Conservation (phyloP, 1,140 invertebrate species). For the Hypsibius dujardini region DNA sequence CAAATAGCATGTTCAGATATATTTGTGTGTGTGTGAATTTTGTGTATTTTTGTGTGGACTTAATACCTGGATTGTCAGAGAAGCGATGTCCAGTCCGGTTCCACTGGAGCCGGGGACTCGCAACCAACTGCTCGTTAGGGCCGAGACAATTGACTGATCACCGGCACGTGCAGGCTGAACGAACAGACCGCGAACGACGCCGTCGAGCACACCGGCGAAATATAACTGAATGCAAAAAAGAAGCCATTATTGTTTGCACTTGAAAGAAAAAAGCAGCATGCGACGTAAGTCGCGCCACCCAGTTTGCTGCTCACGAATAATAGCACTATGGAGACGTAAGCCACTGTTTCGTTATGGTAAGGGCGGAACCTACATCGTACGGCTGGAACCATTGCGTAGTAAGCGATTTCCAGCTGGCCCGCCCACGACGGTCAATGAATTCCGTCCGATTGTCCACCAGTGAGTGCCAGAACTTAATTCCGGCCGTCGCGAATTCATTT, state of each 20-base stretch:
- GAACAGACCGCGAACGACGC: background rate
- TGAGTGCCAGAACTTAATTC: constrained; percentile 24
- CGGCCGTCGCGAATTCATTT: constrained; percentile 27
- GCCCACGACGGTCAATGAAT: constrained; percentile 7
- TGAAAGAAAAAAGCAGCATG: background rate
- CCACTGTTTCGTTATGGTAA: background rate
- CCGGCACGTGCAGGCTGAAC: background rate
- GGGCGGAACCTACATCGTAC: background rate
- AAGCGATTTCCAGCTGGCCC: background rate
- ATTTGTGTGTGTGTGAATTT: background rate
- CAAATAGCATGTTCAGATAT: background rate
- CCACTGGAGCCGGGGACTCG: constrained; percentile 11
- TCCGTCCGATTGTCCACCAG: constrained; percentile 15
- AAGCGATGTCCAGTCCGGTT: constrained; percentile 58
- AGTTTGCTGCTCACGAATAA: no score
- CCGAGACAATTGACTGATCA: constrained; percentile 21
- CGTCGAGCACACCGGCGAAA: constrained; percentile 4
- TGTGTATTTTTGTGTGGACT: background rate
- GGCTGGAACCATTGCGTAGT: constrained; percentile 11
- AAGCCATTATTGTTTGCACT: background rate
- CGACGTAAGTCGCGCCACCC: no score
- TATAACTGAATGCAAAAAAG: background rate
- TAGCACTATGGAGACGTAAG: no score
- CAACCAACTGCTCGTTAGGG: background rate
- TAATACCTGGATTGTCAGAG: constrained; percentile 48